phyloP scores from a whole-genome alignment of 1,140 invertebrate genomes.

The Achatina immaculata region DNA sequence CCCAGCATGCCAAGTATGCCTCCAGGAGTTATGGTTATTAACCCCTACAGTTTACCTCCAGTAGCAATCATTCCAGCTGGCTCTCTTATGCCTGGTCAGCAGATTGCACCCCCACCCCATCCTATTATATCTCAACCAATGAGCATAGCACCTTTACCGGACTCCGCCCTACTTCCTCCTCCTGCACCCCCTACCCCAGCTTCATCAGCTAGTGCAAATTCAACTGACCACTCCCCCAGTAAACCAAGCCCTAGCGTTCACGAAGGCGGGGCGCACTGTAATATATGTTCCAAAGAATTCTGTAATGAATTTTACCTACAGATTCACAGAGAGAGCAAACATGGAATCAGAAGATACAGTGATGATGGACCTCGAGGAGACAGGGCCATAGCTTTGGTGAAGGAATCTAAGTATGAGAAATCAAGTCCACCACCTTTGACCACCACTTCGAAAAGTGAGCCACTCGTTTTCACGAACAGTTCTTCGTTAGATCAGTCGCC shows the following conservation, averaged over 20 bases:
- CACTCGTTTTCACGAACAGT: not conserved
- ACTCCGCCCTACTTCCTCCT: slow-evolving; percentile 34
- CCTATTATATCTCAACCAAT: slow-evolving; percentile 58
- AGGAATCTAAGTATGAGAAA: slow-evolving; percentile 20
- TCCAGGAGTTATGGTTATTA: slow-evolving; percentile 68
- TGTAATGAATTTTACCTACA: slow-evolving; percentile 81
- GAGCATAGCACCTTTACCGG: slow-evolving; percentile 39
- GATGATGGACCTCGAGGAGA: slow-evolving; percentile 14
- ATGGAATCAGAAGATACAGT: slow-evolving; percentile 67
- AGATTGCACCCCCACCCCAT: slow-evolving; percentile 51
- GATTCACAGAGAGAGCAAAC: slow-evolving; percentile 77
- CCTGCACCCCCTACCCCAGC: slow-evolving; percentile 34
- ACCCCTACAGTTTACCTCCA: slow-evolving; percentile 67
- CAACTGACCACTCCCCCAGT: slow-evolving; percentile 7
- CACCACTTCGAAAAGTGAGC: not conserved
- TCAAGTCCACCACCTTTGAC: slow-evolving; percentile 9
- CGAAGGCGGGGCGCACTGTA: slow-evolving; percentile 79
- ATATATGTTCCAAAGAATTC: slow-evolving; percentile 95
- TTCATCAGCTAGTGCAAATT: slow-evolving; percentile 46
- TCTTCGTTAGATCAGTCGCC: not conserved
- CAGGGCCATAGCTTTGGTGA: slow-evolving; percentile 38
- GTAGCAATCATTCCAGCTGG: slow-evolving; percentile 63
- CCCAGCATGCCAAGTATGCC: slow-evolving; percentile 62
- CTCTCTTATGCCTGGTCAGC: slow-evolving; percentile 55
- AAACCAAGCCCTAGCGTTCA: not conserved